phyloP scores from a whole-genome alignment of 2,113 vertebrate genomes.

The Suricata suricatta region DNA sequence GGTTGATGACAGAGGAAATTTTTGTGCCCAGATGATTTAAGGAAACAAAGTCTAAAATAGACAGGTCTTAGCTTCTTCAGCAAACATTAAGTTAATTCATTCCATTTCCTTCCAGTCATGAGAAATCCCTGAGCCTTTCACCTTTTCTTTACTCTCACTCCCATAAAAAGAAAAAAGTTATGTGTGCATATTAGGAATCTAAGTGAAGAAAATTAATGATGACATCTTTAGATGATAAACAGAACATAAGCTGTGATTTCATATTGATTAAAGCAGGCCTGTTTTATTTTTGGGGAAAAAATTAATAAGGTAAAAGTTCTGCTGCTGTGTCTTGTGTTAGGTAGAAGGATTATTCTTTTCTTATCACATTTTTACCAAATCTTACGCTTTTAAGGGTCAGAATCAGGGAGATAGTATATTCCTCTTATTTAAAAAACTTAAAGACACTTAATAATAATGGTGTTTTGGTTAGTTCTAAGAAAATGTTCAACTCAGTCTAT shows the following conservation, averaged over 20 bases:
- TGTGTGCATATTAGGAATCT: background rate
- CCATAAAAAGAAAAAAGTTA: background rate
- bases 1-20: conserved; percentile 4
- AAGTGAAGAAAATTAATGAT: conserved; percentile 18
- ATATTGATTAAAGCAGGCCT: background rate
- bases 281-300: background rate
- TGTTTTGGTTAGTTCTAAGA: background rate
- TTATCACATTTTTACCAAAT: background rate
- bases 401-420: background rate
- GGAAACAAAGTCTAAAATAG: conserved; percentile 63
- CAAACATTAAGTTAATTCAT: conserved; percentile 50
- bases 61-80: conserved; percentile 26
- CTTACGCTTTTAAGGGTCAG: background rate
- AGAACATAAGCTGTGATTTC: background rate
- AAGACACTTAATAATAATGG: background rate
- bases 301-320: background rate
- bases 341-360: background rate
- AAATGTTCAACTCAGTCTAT: background rate
- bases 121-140: conserved; percentile 50
- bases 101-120: conserved; percentile 35
- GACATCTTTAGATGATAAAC: background rate
- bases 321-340: background rate
- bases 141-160: background rate
- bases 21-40: conserved; percentile 38
- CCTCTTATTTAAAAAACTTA: background rate